Evolutionary conservation across 2,113 vertebrate species (phyloP).

Genomic region (Lichenostomus cassidix): DNA sequence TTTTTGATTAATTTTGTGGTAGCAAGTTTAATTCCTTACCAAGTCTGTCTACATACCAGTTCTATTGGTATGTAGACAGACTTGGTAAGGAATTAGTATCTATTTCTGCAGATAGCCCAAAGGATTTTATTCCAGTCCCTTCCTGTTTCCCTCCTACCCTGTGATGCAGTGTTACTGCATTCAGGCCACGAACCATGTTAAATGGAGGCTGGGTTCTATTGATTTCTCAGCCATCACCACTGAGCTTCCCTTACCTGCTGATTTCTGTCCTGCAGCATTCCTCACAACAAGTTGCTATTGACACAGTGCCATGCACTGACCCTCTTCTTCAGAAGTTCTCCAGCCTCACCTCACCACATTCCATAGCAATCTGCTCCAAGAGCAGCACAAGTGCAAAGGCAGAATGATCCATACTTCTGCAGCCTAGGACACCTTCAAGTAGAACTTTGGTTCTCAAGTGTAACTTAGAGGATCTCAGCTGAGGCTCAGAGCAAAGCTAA

Average conservation of each 20-base stretch:
- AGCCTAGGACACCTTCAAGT: fast-evolving
- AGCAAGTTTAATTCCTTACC: not conserved
- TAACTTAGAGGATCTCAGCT: not conserved
- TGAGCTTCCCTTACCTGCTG: not conserved
- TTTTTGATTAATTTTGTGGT: conserved; percentile 28
- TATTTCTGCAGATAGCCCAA: not conserved
- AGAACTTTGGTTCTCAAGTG: not conserved
- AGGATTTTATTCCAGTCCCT: not conserved
- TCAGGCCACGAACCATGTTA: not conserved
- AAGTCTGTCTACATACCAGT: not conserved
- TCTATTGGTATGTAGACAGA: too few species aligned
- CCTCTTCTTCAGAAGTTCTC: not conserved
- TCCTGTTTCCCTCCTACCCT: not conserved
- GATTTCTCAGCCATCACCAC: not conserved
- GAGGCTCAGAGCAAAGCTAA: not conserved
- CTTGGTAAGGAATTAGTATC: too few species aligned
- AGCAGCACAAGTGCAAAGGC: fast-evolving
- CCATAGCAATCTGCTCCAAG: not conserved
- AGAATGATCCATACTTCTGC: not conserved
- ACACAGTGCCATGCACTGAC: not conserved
- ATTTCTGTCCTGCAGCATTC: not conserved
- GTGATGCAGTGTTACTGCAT: not conserved
- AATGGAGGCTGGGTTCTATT: not conserved
- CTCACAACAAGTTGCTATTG: not conserved
- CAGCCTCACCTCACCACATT: not conserved